Conservation (phyloP, 2,113 vertebrate genomes). For the Dermatemys mawii region DNA sequence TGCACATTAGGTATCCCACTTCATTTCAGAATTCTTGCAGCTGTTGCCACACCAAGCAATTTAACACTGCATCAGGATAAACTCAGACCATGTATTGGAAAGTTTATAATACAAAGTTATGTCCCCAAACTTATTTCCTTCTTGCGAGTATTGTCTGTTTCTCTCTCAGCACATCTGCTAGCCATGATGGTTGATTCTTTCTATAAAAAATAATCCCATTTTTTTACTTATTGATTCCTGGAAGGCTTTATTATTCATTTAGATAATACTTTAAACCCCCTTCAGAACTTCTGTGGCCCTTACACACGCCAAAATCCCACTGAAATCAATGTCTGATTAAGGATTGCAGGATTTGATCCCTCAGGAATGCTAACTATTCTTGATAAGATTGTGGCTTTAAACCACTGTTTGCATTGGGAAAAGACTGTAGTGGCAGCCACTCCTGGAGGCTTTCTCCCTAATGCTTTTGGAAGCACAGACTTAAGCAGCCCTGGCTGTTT, state of each 20-base stretch:
- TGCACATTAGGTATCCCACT: not conserved
- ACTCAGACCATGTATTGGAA: not conserved
- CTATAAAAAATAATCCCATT: constrained; percentile 12
- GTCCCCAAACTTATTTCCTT: constrained; percentile 19
- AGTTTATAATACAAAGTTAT: not conserved
- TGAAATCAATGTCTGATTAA: constrained; percentile 55
- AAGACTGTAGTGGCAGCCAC: not conserved
- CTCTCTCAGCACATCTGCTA: not conserved
- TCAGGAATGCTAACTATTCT: constrained; percentile 53
- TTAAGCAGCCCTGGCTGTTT: not conserved
- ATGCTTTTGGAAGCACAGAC: not conserved
- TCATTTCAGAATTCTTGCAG: constrained; percentile 24
- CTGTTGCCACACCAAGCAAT: not conserved
- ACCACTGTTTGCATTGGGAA: constrained; percentile 3
- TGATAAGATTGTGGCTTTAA: constrained; percentile 40
- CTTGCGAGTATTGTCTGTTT: not conserved
- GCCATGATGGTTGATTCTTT: not conserved
- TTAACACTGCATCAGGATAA: not conserved
- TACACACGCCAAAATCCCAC: not conserved
- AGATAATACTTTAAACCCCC: not conserved
- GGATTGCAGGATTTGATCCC: constrained; percentile 47
- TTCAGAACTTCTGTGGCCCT: constrained; percentile 1
- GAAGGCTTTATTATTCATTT: constrained; percentile 36
- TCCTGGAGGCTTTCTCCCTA: not conserved
- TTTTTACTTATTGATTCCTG: constrained; percentile 31